These are phyloP conservation scores for Variabilichromis moorii DNA, from an alignment of 2,113 vertebrate species.

Conservation along the genomic window DNA sequence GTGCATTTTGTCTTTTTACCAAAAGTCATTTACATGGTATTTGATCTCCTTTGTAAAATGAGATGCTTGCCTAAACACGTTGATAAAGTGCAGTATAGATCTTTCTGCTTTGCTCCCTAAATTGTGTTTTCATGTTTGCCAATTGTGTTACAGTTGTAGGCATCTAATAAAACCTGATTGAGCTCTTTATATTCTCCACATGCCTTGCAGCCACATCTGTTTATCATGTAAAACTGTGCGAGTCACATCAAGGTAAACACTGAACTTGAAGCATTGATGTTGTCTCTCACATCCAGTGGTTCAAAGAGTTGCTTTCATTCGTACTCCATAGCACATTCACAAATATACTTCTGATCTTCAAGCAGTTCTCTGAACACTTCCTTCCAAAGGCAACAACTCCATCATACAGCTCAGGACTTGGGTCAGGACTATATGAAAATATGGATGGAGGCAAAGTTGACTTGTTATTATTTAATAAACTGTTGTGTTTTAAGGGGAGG, in stretches of 20 bases:
- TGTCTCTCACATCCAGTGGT: not conserved
- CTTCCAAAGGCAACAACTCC: not conserved
- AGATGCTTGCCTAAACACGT: conserved; percentile 33
- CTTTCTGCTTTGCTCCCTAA: conserved; percentile 9
- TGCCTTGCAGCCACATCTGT: not conserved
- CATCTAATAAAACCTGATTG: not conserved
- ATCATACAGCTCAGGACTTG: not conserved
- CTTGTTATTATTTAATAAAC: not conserved
- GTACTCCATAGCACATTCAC: not conserved
- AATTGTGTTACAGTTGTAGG: not conserved
- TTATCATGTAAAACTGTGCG: not conserved
- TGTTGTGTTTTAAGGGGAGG: not conserved
- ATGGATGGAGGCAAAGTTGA: not conserved
- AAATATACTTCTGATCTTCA: not conserved
- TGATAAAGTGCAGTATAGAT: conserved; percentile 11
- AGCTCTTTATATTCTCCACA: not conserved
- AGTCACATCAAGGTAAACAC: conserved; percentile 10
- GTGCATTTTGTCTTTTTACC: conserved; percentile 28
- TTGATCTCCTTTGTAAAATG: conserved; percentile 45
- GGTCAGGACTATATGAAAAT: not conserved
- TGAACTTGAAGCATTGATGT: conserved; percentile 22
- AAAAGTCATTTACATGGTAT: conserved; percentile 46
- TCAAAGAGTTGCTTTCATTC: conserved; percentile 12
- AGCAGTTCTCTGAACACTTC: not conserved
- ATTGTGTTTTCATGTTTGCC: conserved; percentile 6